Evolutionary conservation across 2,888 invertebrate genomes (phyloP).

Genomic region (Aquatica leii): DNA sequence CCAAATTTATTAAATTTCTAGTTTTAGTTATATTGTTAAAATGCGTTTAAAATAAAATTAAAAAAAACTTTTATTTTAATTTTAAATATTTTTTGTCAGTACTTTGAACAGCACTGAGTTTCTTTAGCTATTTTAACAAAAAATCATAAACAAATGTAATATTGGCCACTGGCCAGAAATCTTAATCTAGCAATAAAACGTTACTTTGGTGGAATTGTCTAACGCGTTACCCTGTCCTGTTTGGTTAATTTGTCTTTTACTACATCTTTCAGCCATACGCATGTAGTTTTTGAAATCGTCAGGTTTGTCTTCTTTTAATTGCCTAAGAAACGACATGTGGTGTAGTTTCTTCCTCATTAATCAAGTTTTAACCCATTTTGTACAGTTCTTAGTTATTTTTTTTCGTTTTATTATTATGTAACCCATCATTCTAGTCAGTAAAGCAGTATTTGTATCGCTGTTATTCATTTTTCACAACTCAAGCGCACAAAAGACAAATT

Average conservation of each 20-base stretch:
- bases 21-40: neutral
- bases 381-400: neutral
- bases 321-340: neutral
- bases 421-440: slow-evolving; percentile 1
- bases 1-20: neutral
- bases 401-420: neutral
- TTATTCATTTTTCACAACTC: neutral
- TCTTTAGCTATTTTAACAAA: neutral
- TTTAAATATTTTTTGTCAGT: neutral
- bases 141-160: neutral
- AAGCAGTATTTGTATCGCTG: neutral
- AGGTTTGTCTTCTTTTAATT: neutral
- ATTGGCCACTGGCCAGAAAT: neutral
- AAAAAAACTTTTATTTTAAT: too few species aligned
- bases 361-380: neutral
- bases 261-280: neutral
- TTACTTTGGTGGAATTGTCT: neutral
- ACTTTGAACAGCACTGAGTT: neutral
- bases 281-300: neutral
- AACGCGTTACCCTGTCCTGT: neutral
- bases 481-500: neutral
- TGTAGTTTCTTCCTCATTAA: neutral
- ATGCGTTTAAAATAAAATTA: neutral
- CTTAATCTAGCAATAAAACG: neutral
- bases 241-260: neutral